Conservation (phyloP, 2,113 vertebrate species). For the Muntiacus muntjak region DNA sequence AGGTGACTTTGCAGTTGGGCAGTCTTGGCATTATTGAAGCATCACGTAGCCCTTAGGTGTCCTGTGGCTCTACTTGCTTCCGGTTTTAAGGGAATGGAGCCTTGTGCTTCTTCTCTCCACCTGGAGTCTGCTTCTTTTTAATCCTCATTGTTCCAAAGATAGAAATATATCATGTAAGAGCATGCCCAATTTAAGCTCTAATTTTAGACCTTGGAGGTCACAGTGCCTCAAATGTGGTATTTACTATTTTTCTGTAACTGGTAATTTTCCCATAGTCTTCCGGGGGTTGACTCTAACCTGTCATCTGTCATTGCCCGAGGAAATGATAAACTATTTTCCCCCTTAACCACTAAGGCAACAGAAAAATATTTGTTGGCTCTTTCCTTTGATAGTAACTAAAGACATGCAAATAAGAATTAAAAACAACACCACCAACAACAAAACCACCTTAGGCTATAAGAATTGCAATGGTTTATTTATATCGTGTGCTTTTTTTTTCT, state of each 20-base stretch:
- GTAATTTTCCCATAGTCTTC: constrained; percentile 56
- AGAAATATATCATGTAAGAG: background rate
- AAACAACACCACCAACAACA: constrained; percentile 14
- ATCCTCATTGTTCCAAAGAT: constrained; percentile 15
- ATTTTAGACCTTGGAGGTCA: constrained; percentile 51
- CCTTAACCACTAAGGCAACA: constrained; percentile 51
- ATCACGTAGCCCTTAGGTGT: background rate
- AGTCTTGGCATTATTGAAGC: background rate
- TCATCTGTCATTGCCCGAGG: constrained; percentile 51
- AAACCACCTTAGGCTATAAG: constrained; percentile 45
- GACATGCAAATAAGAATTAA: constrained; percentile 60
- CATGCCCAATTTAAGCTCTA: constrained; percentile 19
- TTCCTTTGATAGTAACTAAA: constrained; percentile 61
- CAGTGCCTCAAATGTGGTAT: constrained; percentile 35
- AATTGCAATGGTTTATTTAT: constrained; percentile 23
- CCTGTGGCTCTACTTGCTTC: background rate
- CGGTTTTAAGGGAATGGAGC: background rate
- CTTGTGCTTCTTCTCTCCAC: background rate
- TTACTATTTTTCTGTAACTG: constrained; percentile 55
- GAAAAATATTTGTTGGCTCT: constrained; percentile 58
- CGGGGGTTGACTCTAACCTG: constrained; percentile 2
- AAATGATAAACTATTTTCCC: constrained; percentile 61
- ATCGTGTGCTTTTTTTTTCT: background rate
- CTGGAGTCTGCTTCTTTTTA: background rate
- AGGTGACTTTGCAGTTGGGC: background rate